Conservation (phyloP, 2,113 vertebrate species). For the Eulemur macaco region DNA sequence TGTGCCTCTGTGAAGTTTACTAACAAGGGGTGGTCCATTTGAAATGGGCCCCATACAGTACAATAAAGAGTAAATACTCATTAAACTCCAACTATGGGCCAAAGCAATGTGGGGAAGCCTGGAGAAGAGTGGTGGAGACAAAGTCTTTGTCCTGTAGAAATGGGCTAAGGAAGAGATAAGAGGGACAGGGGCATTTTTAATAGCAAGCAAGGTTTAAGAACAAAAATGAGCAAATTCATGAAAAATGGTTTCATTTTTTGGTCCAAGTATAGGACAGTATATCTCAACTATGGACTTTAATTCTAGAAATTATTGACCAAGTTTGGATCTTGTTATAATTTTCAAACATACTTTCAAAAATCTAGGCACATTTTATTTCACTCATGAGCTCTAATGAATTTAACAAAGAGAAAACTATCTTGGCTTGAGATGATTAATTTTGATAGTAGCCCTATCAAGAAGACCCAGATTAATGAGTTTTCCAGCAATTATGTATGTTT, state of each 20-base stretch:
- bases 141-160: background rate
- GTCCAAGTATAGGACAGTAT: background rate
- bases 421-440: slow-evolving; percentile 63
- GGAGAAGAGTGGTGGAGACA: background rate
- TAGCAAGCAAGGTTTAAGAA: background rate
- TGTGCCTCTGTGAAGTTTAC: slow-evolving; percentile 51
- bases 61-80: slow-evolving; percentile 14
- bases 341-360: slow-evolving; percentile 54
- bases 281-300: background rate
- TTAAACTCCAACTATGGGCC: background rate
- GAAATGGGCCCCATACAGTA: background rate
- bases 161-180: background rate
- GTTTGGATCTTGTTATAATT: slow-evolving; percentile 46
- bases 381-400: background rate
- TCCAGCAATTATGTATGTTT: slow-evolving; percentile 52
- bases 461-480: slow-evolving; percentile 51
- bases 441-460: slow-evolving; percentile 45
- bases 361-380: slow-evolving; percentile 52
- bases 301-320: slow-evolving; percentile 38
- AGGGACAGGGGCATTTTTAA: background rate
- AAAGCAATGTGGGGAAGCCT: background rate
- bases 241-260: slow-evolving; percentile 3
- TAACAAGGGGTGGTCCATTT: slow-evolving; percentile 33
- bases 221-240: background rate
- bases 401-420: slow-evolving; percentile 35